Base-by-base conservation (phyloP, 2,797 vertebrate genomes). In the Amblyraja radiata region DNA sequence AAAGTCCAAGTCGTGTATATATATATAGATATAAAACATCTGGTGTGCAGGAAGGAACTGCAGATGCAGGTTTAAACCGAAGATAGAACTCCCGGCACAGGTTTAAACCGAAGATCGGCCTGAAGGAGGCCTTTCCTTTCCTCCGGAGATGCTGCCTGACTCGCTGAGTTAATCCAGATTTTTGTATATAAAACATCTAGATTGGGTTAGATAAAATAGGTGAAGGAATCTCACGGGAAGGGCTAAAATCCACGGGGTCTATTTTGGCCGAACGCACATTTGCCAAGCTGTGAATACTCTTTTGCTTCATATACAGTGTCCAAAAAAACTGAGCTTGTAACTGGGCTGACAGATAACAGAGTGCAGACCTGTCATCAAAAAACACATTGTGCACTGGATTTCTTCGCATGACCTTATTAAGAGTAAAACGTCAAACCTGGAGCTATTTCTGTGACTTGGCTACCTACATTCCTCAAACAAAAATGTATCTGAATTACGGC, bases 401-500 rank as follows among this genome's bases (percentile, higher is more conserved):
- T 92, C 23, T 54, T 76, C 74, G 68, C 39, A 28, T 54, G 90
- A 28, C 71, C 36, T 92, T 92, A 92, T 92, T 92, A 18, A 46
- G 90, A 54, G 25, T 58, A 92, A 92, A 92, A 58, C 13, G 76
- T 58, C 71, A 92, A 92, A 68, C 61, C 71, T 73, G 90, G 39
- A 92, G 39, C 39, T 92, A 92, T 28, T 76, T 39, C 71, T 92
- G 39, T 58, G 71, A 58, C 90, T 68, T 65, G 71, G 71, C n/a
- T 46, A 90, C 14, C 21, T 9, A 73, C 16, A 90, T 39, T 65
- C 65, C 73, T 68, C 18, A 63, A 16, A n/a, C 16, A 63, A 46
- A 86, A 58, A 54, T 61, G 21, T 61, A 63, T 86, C 28, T 21
- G 21, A 9, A 84, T 84, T 84, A 10, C 25, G 61, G 9, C 28